Percentiles rank a stretch among this genome's conserved stretches.
Conservation (phyloP, 2,888 invertebrate genomes). For the Coecobrya sp. region DNA sequence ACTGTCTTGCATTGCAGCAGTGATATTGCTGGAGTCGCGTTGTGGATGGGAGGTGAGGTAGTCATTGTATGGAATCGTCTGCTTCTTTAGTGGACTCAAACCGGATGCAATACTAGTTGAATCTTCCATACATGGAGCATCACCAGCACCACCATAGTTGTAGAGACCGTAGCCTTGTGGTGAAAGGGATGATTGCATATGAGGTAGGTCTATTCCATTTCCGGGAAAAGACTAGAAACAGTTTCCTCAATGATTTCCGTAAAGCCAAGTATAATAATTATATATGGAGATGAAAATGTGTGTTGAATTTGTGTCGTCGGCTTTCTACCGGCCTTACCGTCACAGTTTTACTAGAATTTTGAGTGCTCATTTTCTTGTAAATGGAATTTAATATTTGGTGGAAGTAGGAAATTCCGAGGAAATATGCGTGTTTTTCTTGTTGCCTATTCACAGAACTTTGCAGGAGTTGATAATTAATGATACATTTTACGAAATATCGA, state of each 20-base stretch:
- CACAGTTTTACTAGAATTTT: conserved; percentile 55
- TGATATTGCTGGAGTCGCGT: conserved; percentile 20
- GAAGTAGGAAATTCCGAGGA: conserved; percentile 25
- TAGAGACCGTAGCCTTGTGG: conserved; percentile 69
- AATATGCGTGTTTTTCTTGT: conserved; percentile 8
- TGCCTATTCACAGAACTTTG: background rate
- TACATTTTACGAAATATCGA: background rate
- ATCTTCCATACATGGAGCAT: background rate
- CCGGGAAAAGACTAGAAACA: conserved; percentile 49
- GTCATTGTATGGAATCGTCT: conserved; percentile 60
- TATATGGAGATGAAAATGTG: conserved; percentile 27
- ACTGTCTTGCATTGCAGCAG: conserved; percentile 41
- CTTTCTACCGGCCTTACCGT: conserved; percentile 46
- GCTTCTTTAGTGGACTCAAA: conserved; percentile 61
- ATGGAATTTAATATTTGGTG: conserved; percentile 1
- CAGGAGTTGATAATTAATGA: conserved; percentile 6
- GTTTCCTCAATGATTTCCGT: conserved; percentile 42
- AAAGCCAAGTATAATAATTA: background rate
- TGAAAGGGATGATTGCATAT: conserved; percentile 75
- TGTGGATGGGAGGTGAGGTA: conserved; percentile 52
- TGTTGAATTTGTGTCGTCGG: conserved; percentile 18
- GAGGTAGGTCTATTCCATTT: conserved; percentile 73
- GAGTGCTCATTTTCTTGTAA: conserved; percentile 48
- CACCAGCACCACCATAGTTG: conserved; percentile 35
- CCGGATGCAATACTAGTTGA: conserved; percentile 66